These are phyloP conservation scores for Eulemur rubriventer DNA, from an alignment of 2,797 vertebrate species.

Conservation along the genomic window DNA sequence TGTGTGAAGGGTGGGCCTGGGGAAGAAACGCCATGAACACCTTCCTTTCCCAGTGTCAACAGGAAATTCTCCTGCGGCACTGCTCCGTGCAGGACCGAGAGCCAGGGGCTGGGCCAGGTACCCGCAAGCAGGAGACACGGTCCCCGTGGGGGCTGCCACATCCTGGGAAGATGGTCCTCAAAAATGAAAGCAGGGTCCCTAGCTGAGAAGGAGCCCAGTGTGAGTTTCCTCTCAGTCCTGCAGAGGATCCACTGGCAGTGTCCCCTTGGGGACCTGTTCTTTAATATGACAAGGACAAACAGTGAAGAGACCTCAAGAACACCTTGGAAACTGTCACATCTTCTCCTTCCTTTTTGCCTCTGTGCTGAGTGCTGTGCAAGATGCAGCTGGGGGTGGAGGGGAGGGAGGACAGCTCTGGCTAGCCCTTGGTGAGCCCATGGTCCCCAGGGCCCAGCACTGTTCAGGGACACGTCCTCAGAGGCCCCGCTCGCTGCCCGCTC, in stretches of 20 bases:
- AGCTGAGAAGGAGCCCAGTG: not conserved
- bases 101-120: not conserved
- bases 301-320: not conserved
- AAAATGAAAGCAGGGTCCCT: too few species aligned
- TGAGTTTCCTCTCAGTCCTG: not conserved
- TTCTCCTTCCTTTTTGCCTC: not conserved
- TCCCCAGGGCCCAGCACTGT: not conserved
- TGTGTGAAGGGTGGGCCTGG: not conserved
- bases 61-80: not conserved
- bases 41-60: not conserved
- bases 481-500: not conserved
- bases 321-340: not conserved
- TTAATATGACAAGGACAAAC: not conserved
- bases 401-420: not conserved
- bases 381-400: rapidly evolving
- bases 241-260: not conserved
- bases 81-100: not conserved
- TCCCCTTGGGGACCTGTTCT: not conserved
- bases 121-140: not conserved
- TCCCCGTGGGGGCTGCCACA: not conserved
- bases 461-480: not conserved
- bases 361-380: not conserved
- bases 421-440: too few species aligned
- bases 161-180: not conserved
- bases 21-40: not conserved